A percentile compares a stretch with the other conserved stretches of the same genome.
Evolutionary conservation across 1,140 invertebrate genomes (phyloP).

Genomic region (Pseudoatta argentina): DNA sequence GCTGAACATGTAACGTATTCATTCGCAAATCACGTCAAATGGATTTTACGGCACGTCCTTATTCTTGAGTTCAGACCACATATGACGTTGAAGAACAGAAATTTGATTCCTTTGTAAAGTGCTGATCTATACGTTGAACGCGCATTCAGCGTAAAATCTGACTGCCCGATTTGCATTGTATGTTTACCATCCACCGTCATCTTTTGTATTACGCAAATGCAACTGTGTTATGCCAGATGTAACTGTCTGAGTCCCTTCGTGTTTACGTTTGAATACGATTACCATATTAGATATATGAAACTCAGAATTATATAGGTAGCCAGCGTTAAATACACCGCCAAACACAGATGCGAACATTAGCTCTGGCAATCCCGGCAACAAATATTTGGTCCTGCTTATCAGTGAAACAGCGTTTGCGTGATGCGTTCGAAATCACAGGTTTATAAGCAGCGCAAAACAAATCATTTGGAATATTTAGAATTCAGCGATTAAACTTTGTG

Average conservation of each 20-base stretch:
- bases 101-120: slow-evolving; percentile 1
- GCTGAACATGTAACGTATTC: slow-evolving; percentile 16
- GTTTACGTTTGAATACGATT: slow-evolving; percentile 49
- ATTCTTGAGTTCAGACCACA: not conserved
- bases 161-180: not conserved
- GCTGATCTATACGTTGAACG: not conserved
- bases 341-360: slow-evolving; percentile 37
- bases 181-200: slow-evolving; percentile 47
- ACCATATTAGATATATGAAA: slow-evolving; percentile 56
- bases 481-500: not conserved
- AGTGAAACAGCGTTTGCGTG: not conserved
- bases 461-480: not conserved
- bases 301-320: slow-evolving; percentile 31
- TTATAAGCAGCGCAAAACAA: not conserved
- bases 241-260: slow-evolving; percentile 22
- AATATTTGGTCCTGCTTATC: slow-evolving; percentile 19
- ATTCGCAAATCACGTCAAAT: not conserved
- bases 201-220: slow-evolving; percentile 35
- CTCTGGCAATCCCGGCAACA: slow-evolving; percentile 9
- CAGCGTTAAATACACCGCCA: slow-evolving; percentile 48
- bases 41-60: not conserved
- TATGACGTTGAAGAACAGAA: slow-evolving; percentile 10
- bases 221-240: slow-evolving; percentile 26
- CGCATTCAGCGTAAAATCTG: slow-evolving; percentile 3
- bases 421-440: not conserved